A percentile compares a stretch with the other conserved stretches of the same genome.
These are phyloP conservation scores for Pachyrhynchus sulphureomaculatus DNA, from an alignment of 1,140 invertebrate genomes.

Conservation along the genomic window DNA sequence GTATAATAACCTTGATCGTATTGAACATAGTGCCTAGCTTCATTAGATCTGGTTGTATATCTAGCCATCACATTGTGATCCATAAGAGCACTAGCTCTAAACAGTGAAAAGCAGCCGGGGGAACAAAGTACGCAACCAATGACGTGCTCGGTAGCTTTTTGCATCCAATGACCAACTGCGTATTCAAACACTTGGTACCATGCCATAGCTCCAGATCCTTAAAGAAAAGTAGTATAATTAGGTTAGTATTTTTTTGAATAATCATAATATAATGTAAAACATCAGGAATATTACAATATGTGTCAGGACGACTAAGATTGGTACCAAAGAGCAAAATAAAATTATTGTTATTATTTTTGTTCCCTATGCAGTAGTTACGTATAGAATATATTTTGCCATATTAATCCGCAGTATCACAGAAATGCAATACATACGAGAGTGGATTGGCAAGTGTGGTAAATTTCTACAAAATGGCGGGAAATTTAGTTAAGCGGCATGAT, in stretches of 20 bases:
- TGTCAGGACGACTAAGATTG: no score
- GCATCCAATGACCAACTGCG: slow-evolving; percentile 91
- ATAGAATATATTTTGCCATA: no score
- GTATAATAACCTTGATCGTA: slow-evolving; percentile 75
- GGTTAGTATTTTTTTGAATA: background rate
- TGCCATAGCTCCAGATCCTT: slow-evolving; percentile 80
- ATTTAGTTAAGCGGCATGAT: no score
- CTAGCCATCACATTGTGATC: slow-evolving; percentile 87
- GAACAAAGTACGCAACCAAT: slow-evolving; percentile 87
- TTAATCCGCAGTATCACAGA: no score
- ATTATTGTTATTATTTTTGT: no score
- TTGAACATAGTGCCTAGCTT: slow-evolving; percentile 86
- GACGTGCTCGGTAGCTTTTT: slow-evolving; percentile 93
- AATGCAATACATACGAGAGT: no score
- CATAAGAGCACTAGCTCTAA: slow-evolving; percentile 85
- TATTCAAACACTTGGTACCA: slow-evolving; percentile 96
- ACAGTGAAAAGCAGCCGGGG: slow-evolving; percentile 90
- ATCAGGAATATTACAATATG: no score
- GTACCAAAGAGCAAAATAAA: no score
- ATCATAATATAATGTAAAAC: background rate
- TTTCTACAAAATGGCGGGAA: no score
- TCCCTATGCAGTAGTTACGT: no score
- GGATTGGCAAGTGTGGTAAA: no score
- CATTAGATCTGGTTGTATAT: slow-evolving; percentile 78
- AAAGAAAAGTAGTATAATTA: background rate